A percentile compares a stretch with the other conserved stretches of the same genome.
Conservation (phyloP, 2,113 vertebrate species). For the human region GRCh38 chr7:86508001-86508500, state of each 20-base stretch:
- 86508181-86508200: not conserved
- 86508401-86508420: not conserved
- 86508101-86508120: not conserved
- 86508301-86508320: not conserved
- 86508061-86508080: not conserved
- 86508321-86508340: not conserved
- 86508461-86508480: not conserved
- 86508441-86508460: not conserved
- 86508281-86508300: not conserved
- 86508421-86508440: not conserved
- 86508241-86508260: not conserved
- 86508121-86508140: not conserved
- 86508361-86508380: not conserved
- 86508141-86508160: not conserved
- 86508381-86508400: not conserved
- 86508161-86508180: not conserved
- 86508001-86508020: not conserved
- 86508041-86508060: not conserved
- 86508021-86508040: not conserved
- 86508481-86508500: not conserved
- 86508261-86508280: not conserved
- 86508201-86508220: not conserved
- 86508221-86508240: not conserved
- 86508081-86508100: not conserved
- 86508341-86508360: conserved; percentile 1